These are phyloP conservation scores for Megaustenia siamemsis DNA, from an alignment of 2,888 invertebrate species.

Conservation along the genomic window DNA sequence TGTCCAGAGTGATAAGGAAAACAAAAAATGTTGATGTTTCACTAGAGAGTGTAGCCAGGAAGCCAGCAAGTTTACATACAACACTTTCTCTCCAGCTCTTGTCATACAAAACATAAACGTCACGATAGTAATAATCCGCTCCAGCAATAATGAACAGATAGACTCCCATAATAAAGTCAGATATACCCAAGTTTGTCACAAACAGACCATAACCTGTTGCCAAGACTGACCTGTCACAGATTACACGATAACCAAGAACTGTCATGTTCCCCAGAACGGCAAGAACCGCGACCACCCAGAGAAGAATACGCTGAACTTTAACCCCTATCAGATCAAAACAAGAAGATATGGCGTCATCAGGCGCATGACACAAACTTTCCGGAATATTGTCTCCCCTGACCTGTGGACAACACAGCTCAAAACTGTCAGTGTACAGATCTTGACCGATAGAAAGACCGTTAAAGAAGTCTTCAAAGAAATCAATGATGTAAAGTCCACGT, in stretches of 20 bases:
- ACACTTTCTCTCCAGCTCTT: conserved; percentile 62
- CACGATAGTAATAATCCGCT: conserved; percentile 62
- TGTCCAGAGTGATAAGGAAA: no score
- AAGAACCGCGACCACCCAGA: conserved; percentile 61
- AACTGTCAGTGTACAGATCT: background rate
- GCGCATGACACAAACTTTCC: conserved; percentile 45
- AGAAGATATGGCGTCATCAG: conserved; percentile 62
- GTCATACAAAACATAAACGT: conserved; percentile 64
- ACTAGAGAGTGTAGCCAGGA: no score
- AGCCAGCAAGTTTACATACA: conserved; percentile 62
- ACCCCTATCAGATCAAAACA: conserved; percentile 64
- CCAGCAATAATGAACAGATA: conserved; percentile 63
- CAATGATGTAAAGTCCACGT: background rate
- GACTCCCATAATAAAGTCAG: conserved; percentile 66
- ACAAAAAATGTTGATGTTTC: no score
- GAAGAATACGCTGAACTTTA: conserved; percentile 51
- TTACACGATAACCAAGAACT: conserved; percentile 56
- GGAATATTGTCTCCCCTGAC: background rate
- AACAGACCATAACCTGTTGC: conserved; percentile 35
- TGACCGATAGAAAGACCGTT: background rate
- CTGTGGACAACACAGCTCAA: conserved; percentile 45
- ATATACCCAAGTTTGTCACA: conserved; percentile 35
- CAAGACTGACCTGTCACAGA: conserved; percentile 63
- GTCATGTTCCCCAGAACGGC: conserved; percentile 61
- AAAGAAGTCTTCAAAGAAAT: conserved; percentile 3